Evolutionary conservation across 2,113 vertebrate genomes (phyloP), one percentile per base, ranked within the genome.

Genomic region (Apodemus speciosus): DNA sequence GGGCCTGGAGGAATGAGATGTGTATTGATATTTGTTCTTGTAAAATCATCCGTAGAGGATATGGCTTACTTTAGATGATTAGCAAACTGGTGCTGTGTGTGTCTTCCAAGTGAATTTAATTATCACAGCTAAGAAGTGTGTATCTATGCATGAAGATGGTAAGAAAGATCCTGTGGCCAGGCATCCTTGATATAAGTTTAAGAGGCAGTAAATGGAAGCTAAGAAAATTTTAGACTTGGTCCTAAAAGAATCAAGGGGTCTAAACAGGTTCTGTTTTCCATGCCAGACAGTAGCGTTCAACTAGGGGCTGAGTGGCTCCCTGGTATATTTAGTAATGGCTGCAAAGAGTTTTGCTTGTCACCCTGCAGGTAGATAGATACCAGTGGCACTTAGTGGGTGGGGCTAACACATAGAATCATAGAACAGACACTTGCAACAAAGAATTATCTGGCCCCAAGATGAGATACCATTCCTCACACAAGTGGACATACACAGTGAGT

Each of bases 81-180:
- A 96, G 77, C 49, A 94, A 92, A 73, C 64, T 64, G 66, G 75
- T 53, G 58, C 9, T 75, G 5, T 66, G 5, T 66, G 38, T 71
- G 4, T 88, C 95, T 80, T 95, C 95, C 60, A 95, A 68, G 87
- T 20, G n/a, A 10, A 86, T 53, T 68, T 80, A 88, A 60, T 90
- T 90, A 88, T 14, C 86, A 20, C 38, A 73, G 43, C 64, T 62
- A 64, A 86, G 53, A 95, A 68, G 88, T 68, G 53, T 6, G 5
- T 68, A 49, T 69, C 60, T 94, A 16, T 69, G 4, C 94, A 86
- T 49, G 23, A 46, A 85, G 62, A 95, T 3, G 62, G 76, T 91
- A 88, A 66, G 56, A 4, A 68, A 10, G 58, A 38, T 49, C 46
- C 43, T 49, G n/a, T 56, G 69, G 49, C 15, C 49, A 46, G 20